These are phyloP conservation scores for Gnatocerus cornutus DNA, from an alignment of 2,888 invertebrate genomes.

Conservation along the genomic window DNA sequence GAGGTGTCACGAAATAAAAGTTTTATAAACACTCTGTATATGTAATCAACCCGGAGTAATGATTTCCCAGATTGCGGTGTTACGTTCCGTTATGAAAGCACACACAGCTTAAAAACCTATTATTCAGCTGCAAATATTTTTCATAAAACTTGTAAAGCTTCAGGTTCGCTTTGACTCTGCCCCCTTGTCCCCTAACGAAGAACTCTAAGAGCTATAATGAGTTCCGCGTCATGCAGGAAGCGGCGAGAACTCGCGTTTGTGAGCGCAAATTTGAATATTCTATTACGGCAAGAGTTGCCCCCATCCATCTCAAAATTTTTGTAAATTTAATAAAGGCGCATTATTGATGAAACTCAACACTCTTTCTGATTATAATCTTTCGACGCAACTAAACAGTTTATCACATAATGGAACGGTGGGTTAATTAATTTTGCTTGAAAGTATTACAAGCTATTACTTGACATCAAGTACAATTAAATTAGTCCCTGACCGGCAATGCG, in stretches of 20 bases:
- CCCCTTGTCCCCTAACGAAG: constrained; percentile 3
- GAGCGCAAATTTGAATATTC: constrained; percentile 24
- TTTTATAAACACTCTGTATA: too few species aligned
- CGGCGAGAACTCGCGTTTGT: constrained; percentile 10
- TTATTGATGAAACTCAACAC: constrained; percentile 22
- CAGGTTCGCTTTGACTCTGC: background rate
- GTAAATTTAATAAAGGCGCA: constrained; percentile 16
- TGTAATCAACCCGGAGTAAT: too few species aligned
- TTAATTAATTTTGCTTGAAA: constrained; percentile 37
- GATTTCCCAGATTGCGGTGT: too few species aligned
- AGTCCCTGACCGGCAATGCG: constrained; percentile 40
- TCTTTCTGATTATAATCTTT: constrained; percentile 26
- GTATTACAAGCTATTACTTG: constrained; percentile 39
- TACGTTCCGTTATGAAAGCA: too few species aligned
- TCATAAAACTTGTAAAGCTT: background rate
- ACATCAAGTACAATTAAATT: constrained; percentile 37
- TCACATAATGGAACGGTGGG: constrained; percentile 10
- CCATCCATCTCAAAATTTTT: constrained; percentile 7
- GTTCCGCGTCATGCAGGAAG: constrained; percentile 23
- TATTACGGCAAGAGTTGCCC: constrained; percentile 13
- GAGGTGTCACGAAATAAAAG: too few species aligned
- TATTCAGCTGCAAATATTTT: background rate
- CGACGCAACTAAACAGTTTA: constrained; percentile 16
- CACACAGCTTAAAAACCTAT: too few species aligned
- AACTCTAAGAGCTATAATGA: constrained; percentile 17